Evolutionary conservation across 2,888 invertebrate genomes (phyloP), one percentile per base, ranked within the genome.

Genomic region (Cataglyphis albicans): DNA sequence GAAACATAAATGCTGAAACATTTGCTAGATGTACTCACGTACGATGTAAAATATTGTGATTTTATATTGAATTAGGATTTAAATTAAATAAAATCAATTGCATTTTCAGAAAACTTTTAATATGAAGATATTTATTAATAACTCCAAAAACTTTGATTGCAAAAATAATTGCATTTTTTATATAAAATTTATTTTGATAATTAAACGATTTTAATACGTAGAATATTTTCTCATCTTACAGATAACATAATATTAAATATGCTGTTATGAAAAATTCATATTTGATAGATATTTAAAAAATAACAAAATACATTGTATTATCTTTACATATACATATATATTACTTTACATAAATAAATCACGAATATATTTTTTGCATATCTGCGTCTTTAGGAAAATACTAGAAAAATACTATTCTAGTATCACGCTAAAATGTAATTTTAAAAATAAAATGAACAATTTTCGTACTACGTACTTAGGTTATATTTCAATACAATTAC

Each of bases 401-500:
- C 25, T 25, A 25, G 25, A 25, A 25, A 21, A 63, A 63, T 25
- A 44, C 4, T 32, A 18, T 32, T 18, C 15, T 32, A 44, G 3
- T 63, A 32, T 73, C n/a, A 32, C 0, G 48, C 52, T 55, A 25
- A 55, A 74, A 65, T n/a, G 52, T 38, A 75, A 1, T 61, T 75
- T 64, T 48, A 21, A 29, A 67, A 41, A 4, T 29, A 18, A 12
- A 59, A 68, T 15, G 7, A 32, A 15, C 32, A 68, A 57, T 57
- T 41, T 32, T 41, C 9, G 44, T 15, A 48, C 38, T 70, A 29
- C 76, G 68, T 88, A 25, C 25, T 25, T 86, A 86, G 75, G 81
- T 83, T 59, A 76, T 88, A 86, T 87, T 82, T 88, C 85, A 70
- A 3, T 80, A 85, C 80, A 86, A 87, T 87, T 87, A 84, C 82